Conservation (phyloP, 2,888 invertebrate species). For the Lacanobia wlatinum region DNA sequence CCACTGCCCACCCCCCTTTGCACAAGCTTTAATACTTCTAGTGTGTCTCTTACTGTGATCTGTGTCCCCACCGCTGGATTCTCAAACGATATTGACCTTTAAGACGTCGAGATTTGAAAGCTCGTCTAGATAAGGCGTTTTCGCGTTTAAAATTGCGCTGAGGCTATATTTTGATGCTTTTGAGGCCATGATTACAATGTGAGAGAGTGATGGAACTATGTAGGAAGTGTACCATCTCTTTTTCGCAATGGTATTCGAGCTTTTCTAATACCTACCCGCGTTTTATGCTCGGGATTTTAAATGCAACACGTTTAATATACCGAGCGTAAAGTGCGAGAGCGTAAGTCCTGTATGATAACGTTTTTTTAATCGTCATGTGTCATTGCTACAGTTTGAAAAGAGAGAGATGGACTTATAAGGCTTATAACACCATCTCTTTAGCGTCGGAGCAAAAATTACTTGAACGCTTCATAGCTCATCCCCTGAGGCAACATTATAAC, state of each 20-base stretch:
- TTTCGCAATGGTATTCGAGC: not conserved
- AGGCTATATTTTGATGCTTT: not conserved
- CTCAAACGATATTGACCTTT: slow-evolving; percentile 15
- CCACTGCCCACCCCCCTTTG: slow-evolving; percentile 54
- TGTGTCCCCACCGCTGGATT: slow-evolving; percentile 34
- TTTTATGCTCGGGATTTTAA: not conserved
- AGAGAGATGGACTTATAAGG: not conserved
- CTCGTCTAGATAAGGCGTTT: too few species aligned
- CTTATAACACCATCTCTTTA: not conserved
- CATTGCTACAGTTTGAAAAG: not conserved
- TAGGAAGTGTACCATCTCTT: not conserved
- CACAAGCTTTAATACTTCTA: slow-evolving; percentile 73
- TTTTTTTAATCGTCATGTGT: not conserved
- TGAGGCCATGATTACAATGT: not conserved
- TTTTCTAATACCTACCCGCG: not conserved
- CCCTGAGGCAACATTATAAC: too few species aligned
- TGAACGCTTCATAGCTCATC: too few species aligned
- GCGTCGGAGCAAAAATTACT: not conserved
- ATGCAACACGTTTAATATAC: not conserved
- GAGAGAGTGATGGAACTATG: not conserved
- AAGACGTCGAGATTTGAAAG: too few species aligned
- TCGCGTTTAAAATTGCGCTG: not conserved
- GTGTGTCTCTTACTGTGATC: slow-evolving; percentile 74
- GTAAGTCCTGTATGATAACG: not conserved
- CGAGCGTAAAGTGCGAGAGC: rapidly evolving